Evolutionary conservation across 2,797 vertebrate species (phyloP).

Genomic region (Lophius americanus): DNA sequence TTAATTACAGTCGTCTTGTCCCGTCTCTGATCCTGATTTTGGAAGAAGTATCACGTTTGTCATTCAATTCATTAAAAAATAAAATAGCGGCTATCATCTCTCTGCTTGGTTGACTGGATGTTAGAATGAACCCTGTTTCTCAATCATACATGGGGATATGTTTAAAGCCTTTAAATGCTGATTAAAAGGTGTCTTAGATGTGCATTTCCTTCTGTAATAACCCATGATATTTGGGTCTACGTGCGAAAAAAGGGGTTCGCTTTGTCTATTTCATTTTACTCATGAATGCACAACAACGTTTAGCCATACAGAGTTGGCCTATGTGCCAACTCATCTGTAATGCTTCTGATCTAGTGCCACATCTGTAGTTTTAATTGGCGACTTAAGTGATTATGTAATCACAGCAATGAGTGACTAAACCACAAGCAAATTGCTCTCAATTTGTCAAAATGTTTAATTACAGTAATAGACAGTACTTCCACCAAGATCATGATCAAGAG

Average conservation of each 20-base stretch:
- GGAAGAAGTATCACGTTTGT: constrained; percentile 36
- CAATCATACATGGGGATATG: background rate
- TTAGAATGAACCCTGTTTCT: constrained; percentile 16
- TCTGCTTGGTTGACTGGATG: constrained; percentile 10
- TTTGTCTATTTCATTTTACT: constrained; percentile 1
- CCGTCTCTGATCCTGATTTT: constrained; percentile 55
- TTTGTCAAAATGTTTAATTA: constrained; percentile 59
- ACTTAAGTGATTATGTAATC: constrained; percentile 58
- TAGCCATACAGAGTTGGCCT: background rate
- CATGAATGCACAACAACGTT: background rate
- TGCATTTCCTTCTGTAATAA: constrained; percentile 1
- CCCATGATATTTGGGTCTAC: constrained; percentile 5
- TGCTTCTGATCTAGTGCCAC: constrained; percentile 25
- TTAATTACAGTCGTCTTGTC: constrained; percentile 64
- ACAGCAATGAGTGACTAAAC: constrained; percentile 37
- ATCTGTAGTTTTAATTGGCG: constrained; percentile 67
- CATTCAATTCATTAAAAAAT: constrained; percentile 52
- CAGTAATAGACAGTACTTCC: constrained; percentile 39
- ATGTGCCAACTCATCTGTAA: constrained; percentile 1
- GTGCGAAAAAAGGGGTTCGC: background rate
- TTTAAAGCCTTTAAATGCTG: constrained; percentile 18
- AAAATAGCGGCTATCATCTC: constrained; percentile 37
- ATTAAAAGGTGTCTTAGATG: constrained; percentile 9
- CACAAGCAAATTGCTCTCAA: constrained; percentile 44
- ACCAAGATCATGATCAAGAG: constrained; percentile 37